A percentile compares a stretch with the other conserved stretches of the same genome.
Conservation (phyloP, 2,113 vertebrate species). For the Sylvilagus bachmani region DNA sequence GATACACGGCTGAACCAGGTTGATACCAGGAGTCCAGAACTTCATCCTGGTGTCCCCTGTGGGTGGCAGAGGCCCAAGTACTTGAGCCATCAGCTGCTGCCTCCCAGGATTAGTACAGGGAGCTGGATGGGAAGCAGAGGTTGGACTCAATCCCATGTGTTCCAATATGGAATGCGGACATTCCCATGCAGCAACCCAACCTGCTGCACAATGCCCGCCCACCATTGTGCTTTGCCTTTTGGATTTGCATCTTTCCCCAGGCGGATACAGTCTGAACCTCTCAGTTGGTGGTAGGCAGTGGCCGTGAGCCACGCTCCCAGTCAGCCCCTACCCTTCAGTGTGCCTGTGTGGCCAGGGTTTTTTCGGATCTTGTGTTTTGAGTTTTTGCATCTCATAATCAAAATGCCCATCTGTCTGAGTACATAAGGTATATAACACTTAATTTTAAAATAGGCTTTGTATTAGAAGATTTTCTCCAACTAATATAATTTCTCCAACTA, state of each 20-base stretch:
- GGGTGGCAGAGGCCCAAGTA: no score
- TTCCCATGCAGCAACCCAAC: no score
- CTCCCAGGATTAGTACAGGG: no score
- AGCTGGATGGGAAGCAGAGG: no score
- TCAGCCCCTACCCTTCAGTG: neutral
- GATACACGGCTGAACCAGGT: neutral
- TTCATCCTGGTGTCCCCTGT: no score
- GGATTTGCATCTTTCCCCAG: neutral
- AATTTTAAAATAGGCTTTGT: neutral
- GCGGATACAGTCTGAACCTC: neutral
- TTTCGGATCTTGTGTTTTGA: neutral
- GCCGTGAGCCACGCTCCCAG: neutral
- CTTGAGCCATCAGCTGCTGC: no score
- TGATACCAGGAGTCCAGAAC: no score
- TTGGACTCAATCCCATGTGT: no score
- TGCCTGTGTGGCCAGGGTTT: no score
- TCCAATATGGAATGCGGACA: no score
- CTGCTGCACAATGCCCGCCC: no score
- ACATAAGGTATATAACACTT: neutral
- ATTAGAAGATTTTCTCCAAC: neutral
- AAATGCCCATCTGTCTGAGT: neutral
- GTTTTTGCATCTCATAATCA: neutral
- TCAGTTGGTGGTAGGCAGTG: neutral
- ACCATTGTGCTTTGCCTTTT: neutral
- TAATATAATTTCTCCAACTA: neutral